Conservation (phyloP, 2,888 invertebrate genomes). For the Isotomurus palustris region DNA sequence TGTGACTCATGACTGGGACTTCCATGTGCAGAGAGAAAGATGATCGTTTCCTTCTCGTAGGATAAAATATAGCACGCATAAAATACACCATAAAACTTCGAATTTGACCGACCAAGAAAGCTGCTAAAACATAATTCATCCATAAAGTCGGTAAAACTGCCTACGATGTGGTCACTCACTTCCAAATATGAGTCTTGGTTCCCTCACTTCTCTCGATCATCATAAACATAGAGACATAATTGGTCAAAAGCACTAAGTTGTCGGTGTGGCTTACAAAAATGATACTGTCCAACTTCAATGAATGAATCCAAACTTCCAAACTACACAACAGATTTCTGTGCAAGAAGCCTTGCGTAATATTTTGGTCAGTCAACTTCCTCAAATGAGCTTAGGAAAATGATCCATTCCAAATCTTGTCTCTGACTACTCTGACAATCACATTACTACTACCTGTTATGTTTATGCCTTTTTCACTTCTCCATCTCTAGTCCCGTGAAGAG, state of each 20-base stretch:
- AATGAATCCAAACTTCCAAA: too few relatives aligned
- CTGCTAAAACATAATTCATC: constrained; percentile 13
- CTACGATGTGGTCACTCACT: constrained; percentile 12
- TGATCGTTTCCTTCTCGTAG: not conserved
- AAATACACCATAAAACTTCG: constrained; percentile 1
- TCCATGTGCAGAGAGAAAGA: too few relatives aligned
- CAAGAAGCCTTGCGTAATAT: too few relatives aligned
- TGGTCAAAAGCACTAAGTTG: constrained; percentile 25
- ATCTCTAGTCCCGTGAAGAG: too few relatives aligned
- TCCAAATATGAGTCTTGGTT: constrained; percentile 33
- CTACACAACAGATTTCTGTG: too few relatives aligned
- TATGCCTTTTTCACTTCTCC: too few relatives aligned
- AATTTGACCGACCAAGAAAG: constrained; percentile 9
- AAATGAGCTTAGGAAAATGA: too few relatives aligned
- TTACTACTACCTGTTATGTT: too few relatives aligned
- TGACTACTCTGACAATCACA: too few relatives aligned
- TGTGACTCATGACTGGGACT: too few relatives aligned
- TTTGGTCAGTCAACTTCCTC: too few relatives aligned
- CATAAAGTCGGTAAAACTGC: constrained; percentile 21
- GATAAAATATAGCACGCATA: constrained; percentile 1
- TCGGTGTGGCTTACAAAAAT: constrained; percentile 10
- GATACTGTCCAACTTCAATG: not conserved
- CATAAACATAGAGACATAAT: constrained; percentile 32
- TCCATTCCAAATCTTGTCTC: too few relatives aligned
- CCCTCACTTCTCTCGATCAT: constrained; percentile 21